Base-by-base conservation (phyloP, 2,888 invertebrate genomes). In the Nomada flava region DNA sequence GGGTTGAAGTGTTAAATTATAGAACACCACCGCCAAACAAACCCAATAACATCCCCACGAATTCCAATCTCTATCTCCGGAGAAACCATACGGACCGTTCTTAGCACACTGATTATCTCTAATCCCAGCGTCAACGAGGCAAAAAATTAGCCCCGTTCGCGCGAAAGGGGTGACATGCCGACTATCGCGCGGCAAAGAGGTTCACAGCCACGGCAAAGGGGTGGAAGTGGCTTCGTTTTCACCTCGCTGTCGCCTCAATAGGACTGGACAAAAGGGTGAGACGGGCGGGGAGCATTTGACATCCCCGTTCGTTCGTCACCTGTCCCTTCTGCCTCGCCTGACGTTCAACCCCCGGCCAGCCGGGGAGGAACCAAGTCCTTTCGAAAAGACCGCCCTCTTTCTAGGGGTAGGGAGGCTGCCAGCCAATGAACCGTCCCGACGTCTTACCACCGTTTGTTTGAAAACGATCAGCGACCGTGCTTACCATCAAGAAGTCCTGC, bases 401-500 rank as follows among this genome's bases (percentile, higher is more conserved):
- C 71, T 70, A 86, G 83, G 88, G 88, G 90, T 88, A 91, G 91
- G 92, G 89, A 89, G 85, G 55, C 42, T 44, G 74, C 73, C 82
- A 69, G 60, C 92, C 92, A 92, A 92, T 92, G 57, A 60, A 62
- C 18, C 86, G 71, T 62, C 63, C 84, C 85, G 59, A 76, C 84
- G 83, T 82, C 81, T 62, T 78, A 52, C 64, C 59, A 23, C 23
- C 53, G 69, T 63, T 69, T 57, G 73, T 71, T 69, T 76, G 74
- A 76, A 78, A 87, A 79, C 79, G 81, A 83, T 76, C 81, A 77
- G 75, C 57, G 77, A 78, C 72, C 79, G 82, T 83, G 81, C 79
- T 80, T 76, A 64, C 83, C 90, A 91, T 91, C 90, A 89, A 90
- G 91, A 92, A 92, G 92, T 91, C 90, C 86, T 83, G 75, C 70